Base-by-base conservation (phyloP, 1,140 invertebrate species). In the Lerema accius region DNA sequence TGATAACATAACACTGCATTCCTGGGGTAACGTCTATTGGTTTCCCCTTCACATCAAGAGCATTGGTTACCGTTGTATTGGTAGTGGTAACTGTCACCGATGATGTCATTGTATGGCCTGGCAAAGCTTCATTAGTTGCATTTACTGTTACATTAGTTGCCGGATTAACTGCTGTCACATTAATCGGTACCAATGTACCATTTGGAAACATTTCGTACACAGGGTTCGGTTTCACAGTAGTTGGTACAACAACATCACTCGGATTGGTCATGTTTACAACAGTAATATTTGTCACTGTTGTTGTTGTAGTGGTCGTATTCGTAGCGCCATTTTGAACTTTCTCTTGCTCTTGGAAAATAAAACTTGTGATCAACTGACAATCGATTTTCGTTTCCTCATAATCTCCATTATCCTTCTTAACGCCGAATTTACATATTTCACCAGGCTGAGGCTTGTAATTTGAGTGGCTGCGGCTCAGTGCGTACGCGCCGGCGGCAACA, bases 341-440 rank as follows among this genome's bases (percentile, higher is more conserved):
- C 5, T 68, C 73, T 49, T 83, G 69, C 14, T 82, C 83, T 69
- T 78, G 53, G 19, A 75, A 80, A 48, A 89, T 90, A 32, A 88
- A 89, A 68, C 84, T 86, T 0, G 78, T 76, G 50, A 90, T 90
- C 26, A 90, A 66, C 19, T 86, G 70, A 59, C 87, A 90, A 53
- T 90, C 80, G 23, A 90, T 90, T 77, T 63, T 87, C 0, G 87
- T 90, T 73, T 88, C 85, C 63, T 90, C 84, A 43, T 86, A 87
- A 63, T 89, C 85, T 10, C 85, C 86, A 56, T 88, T 90, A 16
- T 82, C 82, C 66, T 82, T 85, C 64, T 76, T 85, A 11, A 90
- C 40, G 10, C 77, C 87, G 53, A 90, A 88, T 70, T 84, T 88
- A 40, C 87, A 90, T 11, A 84, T 58, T 71, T 90, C 87, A 26